Base-by-base conservation (phyloP, 2,888 invertebrate species). In the Arctia plantaginis region DNA sequence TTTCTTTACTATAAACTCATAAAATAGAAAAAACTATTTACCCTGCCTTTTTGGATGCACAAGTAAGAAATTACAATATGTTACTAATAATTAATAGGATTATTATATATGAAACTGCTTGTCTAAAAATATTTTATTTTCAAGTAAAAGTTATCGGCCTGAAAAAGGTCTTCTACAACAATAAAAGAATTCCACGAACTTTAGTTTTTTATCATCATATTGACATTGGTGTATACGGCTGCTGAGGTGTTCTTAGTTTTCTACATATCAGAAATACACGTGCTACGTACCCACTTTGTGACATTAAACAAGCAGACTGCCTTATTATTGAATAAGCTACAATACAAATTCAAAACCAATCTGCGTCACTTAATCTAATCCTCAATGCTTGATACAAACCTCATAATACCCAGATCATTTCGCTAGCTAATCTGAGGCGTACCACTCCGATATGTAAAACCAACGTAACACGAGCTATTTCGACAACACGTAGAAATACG, bases 401-500 rank as follows among this genome's bases (percentile, higher is more conserved):
- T 20, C 18, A 51, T 33, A 65, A 59, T 69, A 69, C 59, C 78
- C 76, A 76, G 71, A 69, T 69, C 68, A 75, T 76, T 78, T 79
- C 75, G n/a, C 47, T 51, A 66, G 77, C 77, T 79, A 77, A 77
- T 78, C 79, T 71, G 66, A 44, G 67, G 65, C 65, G 71, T 68
- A 67, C 75, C 78, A 77, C 82, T 76, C 35, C 64, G n/a, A 44
- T 75, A 71, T 74, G 76, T 78, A 71, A 66, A 72, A 73, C 69
- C 77, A 66, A 69, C 78, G 79, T 80, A 88, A 89, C 89, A 91
- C 80, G 76, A 85, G 66, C 83, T 88, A 87, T 81, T 88, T 74
- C 85, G 51, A 89, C 86, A 80, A 83, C 85, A 88, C 87, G 88
- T 92, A 86, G 89, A 91, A 90, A 89, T 93, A 94, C 93, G 94